These are phyloP conservation scores for Mya arenaria DNA, from an alignment of 1,140 invertebrate genomes.

Conservation along the genomic window DNA sequence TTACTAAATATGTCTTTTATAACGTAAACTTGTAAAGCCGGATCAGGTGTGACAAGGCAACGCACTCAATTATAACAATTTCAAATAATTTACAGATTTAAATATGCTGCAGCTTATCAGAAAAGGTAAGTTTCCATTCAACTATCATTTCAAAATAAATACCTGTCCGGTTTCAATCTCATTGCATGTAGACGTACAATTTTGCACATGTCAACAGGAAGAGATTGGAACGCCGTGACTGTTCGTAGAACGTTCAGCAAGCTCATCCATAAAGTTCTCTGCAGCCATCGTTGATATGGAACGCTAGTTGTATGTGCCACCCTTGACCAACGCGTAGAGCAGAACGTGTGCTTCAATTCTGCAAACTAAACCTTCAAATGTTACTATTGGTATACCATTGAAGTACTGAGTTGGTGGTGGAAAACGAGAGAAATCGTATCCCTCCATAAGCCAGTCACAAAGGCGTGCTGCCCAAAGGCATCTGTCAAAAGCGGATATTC, in stretches of 20 bases:
- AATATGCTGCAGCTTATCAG: too few species aligned
- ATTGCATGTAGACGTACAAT: conserved; percentile 32
- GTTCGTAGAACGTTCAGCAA: conserved; percentile 3
- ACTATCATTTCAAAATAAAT: too few species aligned
- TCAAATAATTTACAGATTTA: too few species aligned
- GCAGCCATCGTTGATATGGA: conserved; percentile 25
- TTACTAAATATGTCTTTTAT: too few species aligned
- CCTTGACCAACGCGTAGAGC: not conserved
- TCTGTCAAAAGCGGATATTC: not conserved
- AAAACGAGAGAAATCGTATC: not conserved
- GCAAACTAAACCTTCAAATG: conserved; percentile 14
- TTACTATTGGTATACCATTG: not conserved
- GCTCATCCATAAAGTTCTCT: conserved; percentile 47
- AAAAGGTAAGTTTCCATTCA: too few species aligned
- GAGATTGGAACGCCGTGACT: conserved; percentile 36
- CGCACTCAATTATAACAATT: too few species aligned
- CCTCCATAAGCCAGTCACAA: not conserved
- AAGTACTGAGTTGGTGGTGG: conserved; percentile 4
- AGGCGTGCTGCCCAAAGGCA: not conserved
- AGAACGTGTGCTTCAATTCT: conserved; percentile 25
- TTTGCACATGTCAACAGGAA: not conserved
- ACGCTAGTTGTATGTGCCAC: conserved; percentile 20
- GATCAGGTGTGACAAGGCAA: too few species aligned
- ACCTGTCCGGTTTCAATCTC: conserved; percentile 3
- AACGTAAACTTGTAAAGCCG: too few species aligned